Conservation (phyloP, 2,888 invertebrate genomes). For the Neocrepidodera transversa region DNA sequence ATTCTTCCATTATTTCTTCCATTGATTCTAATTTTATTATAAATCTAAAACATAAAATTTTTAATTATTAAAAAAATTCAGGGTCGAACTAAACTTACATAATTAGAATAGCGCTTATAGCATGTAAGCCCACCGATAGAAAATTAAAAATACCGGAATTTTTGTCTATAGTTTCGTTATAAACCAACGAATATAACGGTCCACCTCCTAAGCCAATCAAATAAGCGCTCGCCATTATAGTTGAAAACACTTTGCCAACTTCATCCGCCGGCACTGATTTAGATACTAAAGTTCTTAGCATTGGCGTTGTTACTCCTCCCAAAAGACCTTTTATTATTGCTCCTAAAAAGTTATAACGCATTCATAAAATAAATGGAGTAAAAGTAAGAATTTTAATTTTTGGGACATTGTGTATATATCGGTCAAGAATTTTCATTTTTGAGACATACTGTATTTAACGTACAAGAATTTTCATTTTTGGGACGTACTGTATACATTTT, state of each 20-base stretch:
- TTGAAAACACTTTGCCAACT: constrained; percentile 69
- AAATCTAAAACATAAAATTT: no score
- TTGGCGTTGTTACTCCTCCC: constrained; percentile 64
- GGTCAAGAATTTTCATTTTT: no score
- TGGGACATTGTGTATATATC: no score
- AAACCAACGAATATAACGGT: constrained; percentile 70
- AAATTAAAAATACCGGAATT: constrained; percentile 69
- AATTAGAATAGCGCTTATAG: constrained; percentile 60
- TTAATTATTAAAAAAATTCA: no score
- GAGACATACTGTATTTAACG: no score
- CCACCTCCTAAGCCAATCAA: constrained; percentile 68
- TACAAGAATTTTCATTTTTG: no score
- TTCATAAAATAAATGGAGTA: no score
- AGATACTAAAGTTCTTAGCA: constrained; percentile 67
- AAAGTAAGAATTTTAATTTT: no score
- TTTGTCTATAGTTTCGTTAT: constrained; percentile 64
- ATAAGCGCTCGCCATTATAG: constrained; percentile 73
- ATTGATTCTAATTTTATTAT: no score
- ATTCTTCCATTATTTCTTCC: no score
- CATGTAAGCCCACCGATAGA: constrained; percentile 62
- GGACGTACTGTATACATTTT: no score
- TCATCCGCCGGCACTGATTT: constrained; percentile 68
- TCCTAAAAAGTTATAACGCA: constrained; percentile 55
- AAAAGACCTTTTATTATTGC: constrained; percentile 61
- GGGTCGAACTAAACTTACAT: no score